Evolutionary conservation across 2,888 invertebrate species (phyloP).

Genomic region (Diaphora mendica): DNA sequence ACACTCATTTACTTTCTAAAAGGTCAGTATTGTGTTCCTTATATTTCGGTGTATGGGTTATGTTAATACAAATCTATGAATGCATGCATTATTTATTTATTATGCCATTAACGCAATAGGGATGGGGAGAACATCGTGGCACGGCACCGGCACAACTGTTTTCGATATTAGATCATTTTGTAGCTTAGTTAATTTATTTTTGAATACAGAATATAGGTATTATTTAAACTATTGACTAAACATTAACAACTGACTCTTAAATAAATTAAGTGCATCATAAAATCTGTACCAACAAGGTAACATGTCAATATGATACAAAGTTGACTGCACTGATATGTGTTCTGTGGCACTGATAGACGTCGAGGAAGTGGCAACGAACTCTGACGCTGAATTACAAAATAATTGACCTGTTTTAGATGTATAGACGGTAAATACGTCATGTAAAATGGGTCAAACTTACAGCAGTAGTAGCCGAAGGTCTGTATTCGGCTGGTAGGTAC

Average conservation of each 20-base stretch:
- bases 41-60: background rate
- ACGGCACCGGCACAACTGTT: background rate
- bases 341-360: too few relatives aligned
- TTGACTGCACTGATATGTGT: background rate
- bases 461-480: background rate
- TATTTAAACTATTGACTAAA: too few relatives aligned
- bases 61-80: slow-evolving; percentile 12
- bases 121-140: background rate
- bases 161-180: background rate
- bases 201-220: background rate
- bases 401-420: slow-evolving; percentile 26
- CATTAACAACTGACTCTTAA: background rate
- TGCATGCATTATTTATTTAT: slow-evolving; percentile 35
- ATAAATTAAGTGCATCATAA: background rate
- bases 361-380: background rate
- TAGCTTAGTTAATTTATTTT: background rate
- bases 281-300: background rate
- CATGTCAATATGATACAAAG: background rate
- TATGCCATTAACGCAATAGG: background rate
- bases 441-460: background rate
- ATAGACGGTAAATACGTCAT: background rate
- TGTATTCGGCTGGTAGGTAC: too few relatives aligned
- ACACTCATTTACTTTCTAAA: background rate
- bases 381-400: slow-evolving; percentile 23
- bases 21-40: background rate